These are phyloP conservation scores for Xenopus laevis DNA, from an alignment of 2,113 vertebrate genomes.

Conservation along the genomic window DNA sequence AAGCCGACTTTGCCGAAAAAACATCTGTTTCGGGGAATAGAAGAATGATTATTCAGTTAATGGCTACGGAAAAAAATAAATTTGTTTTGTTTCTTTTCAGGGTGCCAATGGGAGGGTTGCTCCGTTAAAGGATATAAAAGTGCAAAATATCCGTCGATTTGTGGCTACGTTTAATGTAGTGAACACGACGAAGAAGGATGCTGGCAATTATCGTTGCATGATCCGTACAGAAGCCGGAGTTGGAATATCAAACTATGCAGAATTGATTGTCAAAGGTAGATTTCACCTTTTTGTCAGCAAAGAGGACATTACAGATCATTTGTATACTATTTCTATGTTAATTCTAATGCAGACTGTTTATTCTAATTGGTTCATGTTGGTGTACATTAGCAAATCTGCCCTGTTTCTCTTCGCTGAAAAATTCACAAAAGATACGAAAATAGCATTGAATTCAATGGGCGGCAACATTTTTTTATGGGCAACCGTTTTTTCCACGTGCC, in stretches of 20 bases:
- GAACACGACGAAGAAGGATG: slow-evolving; percentile 89
- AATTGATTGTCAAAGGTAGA: slow-evolving; percentile 93
- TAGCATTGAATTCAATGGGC: no score
- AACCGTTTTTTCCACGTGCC: no score
- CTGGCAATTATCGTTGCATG: slow-evolving; percentile 91
- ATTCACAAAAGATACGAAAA: no score
- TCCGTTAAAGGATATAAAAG: slow-evolving; percentile 88
- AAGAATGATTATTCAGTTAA: not conserved
- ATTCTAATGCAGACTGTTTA: no score
- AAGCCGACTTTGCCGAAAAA: slow-evolving; percentile 14
- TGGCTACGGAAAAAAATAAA: slow-evolving; percentile 33
- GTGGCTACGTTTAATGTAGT: slow-evolving; percentile 89
- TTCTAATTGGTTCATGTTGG: no score
- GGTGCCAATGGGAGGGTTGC: slow-evolving; percentile 87
- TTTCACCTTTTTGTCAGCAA: not conserved
- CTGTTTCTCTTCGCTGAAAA: no score
- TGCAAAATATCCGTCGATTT: slow-evolving; percentile 84
- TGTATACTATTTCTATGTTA: not conserved
- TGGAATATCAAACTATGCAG: slow-evolving; percentile 93
- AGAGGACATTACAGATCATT: slow-evolving; percentile 19
- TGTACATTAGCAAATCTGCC: no score
- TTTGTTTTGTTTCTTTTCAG: slow-evolving; percentile 56
- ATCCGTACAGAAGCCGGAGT: slow-evolving; percentile 88
- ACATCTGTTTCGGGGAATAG: slow-evolving; percentile 15
- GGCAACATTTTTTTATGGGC: no score